Percentiles rank a stretch among this genome's conserved stretches.
Evolutionary conservation across 2,797 vertebrate species (phyloP).

Genomic region (Myotis findleyi): DNA sequence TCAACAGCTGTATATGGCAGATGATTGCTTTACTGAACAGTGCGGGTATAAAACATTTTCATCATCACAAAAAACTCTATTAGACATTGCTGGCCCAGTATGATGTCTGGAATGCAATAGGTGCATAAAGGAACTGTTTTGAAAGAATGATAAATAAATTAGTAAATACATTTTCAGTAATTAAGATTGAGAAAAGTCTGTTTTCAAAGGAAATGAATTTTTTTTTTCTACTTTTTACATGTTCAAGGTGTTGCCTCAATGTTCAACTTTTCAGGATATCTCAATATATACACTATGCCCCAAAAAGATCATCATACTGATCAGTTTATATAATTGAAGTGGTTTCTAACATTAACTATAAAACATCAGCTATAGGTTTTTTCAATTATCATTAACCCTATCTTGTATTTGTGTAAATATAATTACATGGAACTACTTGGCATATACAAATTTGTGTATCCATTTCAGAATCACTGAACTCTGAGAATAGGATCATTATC

Average conservation of each 20-base stretch:
- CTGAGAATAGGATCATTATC: not conserved
- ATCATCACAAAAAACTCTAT: not conserved
- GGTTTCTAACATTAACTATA: not conserved
- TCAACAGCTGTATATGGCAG: not conserved
- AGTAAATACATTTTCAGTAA: conserved; percentile 1
- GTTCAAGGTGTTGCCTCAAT: not conserved
- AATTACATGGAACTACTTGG: not conserved
- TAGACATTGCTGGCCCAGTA: not conserved
- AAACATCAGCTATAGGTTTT: not conserved
- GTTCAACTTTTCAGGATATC: not conserved
- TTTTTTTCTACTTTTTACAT: not conserved
- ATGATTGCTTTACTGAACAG: not conserved
- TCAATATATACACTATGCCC: not conserved
- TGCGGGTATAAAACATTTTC: not conserved
- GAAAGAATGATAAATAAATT: not conserved
- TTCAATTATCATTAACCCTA: not conserved
- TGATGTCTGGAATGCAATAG: not conserved
- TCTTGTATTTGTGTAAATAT: not conserved
- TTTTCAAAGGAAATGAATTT: conserved; percentile 31
- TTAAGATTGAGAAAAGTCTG: not conserved
- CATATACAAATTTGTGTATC: not conserved
- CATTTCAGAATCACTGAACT: not conserved
- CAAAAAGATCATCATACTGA: not conserved
- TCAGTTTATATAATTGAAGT: not conserved
- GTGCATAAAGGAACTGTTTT: not conserved